These are phyloP conservation scores for Borostomias antarcticus DNA, from an alignment of 2,797 vertebrate species.

Conservation along the genomic window DNA sequence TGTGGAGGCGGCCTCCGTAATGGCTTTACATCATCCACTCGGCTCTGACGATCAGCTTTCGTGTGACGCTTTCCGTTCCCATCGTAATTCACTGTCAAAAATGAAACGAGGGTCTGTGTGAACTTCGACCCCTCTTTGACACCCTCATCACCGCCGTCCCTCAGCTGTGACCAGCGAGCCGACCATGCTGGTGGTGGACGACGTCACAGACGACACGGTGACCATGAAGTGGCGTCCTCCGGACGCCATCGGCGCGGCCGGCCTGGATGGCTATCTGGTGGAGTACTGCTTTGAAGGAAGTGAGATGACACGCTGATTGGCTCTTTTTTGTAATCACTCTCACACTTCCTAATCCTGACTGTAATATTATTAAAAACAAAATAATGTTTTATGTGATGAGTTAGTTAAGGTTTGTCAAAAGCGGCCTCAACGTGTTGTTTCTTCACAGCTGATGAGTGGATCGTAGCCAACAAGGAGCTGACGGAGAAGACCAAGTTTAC, in stretches of 20 bases:
- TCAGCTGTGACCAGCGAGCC: constrained; percentile 97
- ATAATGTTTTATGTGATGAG: too few relatives aligned
- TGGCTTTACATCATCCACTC: constrained; percentile 3
- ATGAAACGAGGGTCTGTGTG: not conserved
- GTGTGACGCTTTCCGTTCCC: constrained; percentile 1
- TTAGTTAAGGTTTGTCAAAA: too few relatives aligned
- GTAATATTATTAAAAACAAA: too few relatives aligned
- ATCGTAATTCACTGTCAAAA: constrained; percentile 5
- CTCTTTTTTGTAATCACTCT: not conserved
- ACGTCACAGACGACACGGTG: constrained; percentile 89
- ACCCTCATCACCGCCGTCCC: constrained; percentile 23
- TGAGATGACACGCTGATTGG: constrained; percentile 68
- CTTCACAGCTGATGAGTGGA: constrained; percentile 85
- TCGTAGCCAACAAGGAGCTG: constrained; percentile 83
- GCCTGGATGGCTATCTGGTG: constrained; percentile 93
- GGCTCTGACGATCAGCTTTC: constrained; percentile 28
- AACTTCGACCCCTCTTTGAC: constrained; percentile 20
- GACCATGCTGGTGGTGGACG: constrained; percentile 90
- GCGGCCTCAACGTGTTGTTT: too few relatives aligned
- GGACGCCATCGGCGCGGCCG: constrained; percentile 95
- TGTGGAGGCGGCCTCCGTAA: constrained; percentile 32
- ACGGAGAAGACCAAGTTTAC: constrained; percentile 94
- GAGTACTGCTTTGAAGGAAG: constrained; percentile 98
- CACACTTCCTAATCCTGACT: too few relatives aligned
- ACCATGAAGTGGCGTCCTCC: constrained; percentile 98